Evolutionary conservation across 2,888 invertebrate genomes (phyloP), one percentile per base, ranked within the genome.

Genomic region (Oscheius sp.): DNA sequence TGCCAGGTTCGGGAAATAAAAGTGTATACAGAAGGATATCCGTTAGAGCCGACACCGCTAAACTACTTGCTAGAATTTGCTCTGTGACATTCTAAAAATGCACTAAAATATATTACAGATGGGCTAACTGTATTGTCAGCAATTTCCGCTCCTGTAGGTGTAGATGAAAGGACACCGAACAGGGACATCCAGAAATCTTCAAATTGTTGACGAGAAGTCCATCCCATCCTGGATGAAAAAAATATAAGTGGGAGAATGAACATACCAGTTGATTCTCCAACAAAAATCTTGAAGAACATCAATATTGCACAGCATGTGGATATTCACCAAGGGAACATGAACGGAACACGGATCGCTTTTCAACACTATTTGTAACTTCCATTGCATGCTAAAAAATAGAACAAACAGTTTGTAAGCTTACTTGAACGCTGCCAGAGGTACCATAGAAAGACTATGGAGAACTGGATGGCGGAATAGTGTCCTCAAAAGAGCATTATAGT

Each of bases 151-250:
- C 84, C 83, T 9, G 78, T 80, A 2, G 86, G 85, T 16, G 85
- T 85, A 6, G 83, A 85, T 7, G 83, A 86, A 7, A 85, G 75
- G 13, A 85, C 86, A 1, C 85, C 85, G 21, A 85, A 83, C 9
- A 85, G 69, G 3, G 86, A 85, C 74, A 85, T 86, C 81, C 84
- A 85, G 23, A 75, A 77, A 23, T 85, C 81, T 41, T 85, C 85
- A 63, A 85, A 85, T 49, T 85, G 86, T 16, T 72, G 63, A 13
- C 79, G 68, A 9, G 76, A 72, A 3, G 74, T 81, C 85, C 85
- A 85, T 13, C 85, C 84, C 16, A 85, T 70, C 78, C 78, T 81
- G 18, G 7, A 16, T 52, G 7, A n/a, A 25, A 13, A 18, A 13
- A 13, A 23, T 25, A 23, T 7, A 18, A 49, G 16, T 16, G 9